Evolutionary conservation across 2,113 vertebrate species (phyloP), one percentile per base, ranked within the genome.

Genomic region (Mormyrus lacerda): DNA sequence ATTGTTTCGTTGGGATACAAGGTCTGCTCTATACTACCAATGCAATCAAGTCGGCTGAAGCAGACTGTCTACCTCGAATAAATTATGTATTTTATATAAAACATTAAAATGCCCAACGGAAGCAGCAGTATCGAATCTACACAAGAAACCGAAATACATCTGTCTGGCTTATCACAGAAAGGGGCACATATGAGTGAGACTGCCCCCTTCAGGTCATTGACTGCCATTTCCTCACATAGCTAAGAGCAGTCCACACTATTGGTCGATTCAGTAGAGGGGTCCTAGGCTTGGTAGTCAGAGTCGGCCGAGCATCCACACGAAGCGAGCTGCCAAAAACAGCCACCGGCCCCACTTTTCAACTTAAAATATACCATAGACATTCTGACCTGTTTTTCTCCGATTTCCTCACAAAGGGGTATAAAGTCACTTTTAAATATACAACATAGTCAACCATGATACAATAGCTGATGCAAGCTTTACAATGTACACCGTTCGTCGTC

Each of bases 401-500:
- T 82, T 79, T 79, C 95, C 95, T 95, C 96, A 95, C 95, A 95
- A 94, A 95, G 96, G 96, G 96, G 93, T 97, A 97, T 95, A 97
- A 97, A 97, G 96, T 97, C 96, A 97, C 96, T 97, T 97, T 97
- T 96, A 96, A 96, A 95, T 96, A 95, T 96, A 96, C 95, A 96
- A 95, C 95, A 96, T 95, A 96, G 94, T 96, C 94, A 95, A 95
- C 50, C 85, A 89, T 96, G 95, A 95, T 97, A 97, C 96, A 97
- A 95, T 92, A 95, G 94, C 94, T 96, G 96, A 91, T 92, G 93
- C 94, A 96, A 96, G 96, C 96, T 98, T 98, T 98, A 98, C 96
- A 98, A 99, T 99, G 96, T 99, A 99, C 97, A 99, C 96, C 92
- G 97, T 97, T 97, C 55, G 96, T 98, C 97, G 94, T 96, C 94